Percentiles rank a stretch among this genome's conserved stretches.
Conservation (phyloP, 2,113 vertebrate species). For the Silurus asotus region DNA sequence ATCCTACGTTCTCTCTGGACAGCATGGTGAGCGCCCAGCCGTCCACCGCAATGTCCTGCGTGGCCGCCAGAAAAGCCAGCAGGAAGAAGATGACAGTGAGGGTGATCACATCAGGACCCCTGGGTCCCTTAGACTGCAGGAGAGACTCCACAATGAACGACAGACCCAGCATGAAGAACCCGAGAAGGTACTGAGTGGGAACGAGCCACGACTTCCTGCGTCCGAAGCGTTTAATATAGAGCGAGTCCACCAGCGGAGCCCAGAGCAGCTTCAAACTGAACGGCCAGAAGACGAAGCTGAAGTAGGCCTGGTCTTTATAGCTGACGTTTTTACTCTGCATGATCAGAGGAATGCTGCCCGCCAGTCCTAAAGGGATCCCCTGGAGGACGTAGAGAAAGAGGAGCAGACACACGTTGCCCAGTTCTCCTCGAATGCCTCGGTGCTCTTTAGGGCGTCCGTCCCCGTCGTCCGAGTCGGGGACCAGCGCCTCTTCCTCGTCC, state of each 20-base stretch:
- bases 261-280: conserved; percentile 96
- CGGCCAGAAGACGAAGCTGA: conserved; percentile 98
- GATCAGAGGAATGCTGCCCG: conserved; percentile 93
- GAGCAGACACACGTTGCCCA: conserved; percentile 83
- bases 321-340: conserved; percentile 90
- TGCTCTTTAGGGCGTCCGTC: conserved; percentile 34
- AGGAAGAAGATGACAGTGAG: conserved; percentile 91
- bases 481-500: conserved; percentile 69
- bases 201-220: conserved; percentile 97
- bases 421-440: conserved; percentile 72
- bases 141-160: conserved; percentile 81
- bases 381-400: conserved; percentile 95
- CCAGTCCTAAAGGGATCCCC: conserved; percentile 93
- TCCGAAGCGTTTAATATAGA: conserved; percentile 86
- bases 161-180: conserved; percentile 94
- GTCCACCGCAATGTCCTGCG: conserved; percentile 96
- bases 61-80: conserved; percentile 95
- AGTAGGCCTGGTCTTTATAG: conserved; percentile 95
- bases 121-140: conserved; percentile 71
- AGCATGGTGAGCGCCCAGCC: conserved; percentile 98
- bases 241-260: conserved; percentile 93
- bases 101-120: conserved; percentile 77
- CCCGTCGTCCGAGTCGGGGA: conserved; percentile 52
- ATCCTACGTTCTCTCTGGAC: conserved; percentile 93
- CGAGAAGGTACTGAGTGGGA: conserved; percentile 92